Base-by-base conservation (phyloP, 2,797 vertebrate genomes). In the Podargus strigoides region DNA sequence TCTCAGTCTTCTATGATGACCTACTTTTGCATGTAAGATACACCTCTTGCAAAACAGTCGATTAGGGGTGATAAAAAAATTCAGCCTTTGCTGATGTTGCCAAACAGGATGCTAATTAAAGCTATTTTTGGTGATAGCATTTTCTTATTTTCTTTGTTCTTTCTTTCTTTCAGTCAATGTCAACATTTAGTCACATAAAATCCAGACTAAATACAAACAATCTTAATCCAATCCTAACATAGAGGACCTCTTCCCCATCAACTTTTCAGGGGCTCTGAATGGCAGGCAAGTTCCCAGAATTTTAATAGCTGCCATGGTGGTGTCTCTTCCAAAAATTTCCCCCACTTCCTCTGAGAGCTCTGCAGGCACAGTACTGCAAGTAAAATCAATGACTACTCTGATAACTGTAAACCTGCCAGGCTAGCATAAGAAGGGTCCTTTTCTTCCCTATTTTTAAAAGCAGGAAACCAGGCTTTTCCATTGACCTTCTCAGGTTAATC, bases 401-500 rank as follows among this genome's bases (percentile, higher is more conserved):
- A 53, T 80, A 87, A 78, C 15, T 84, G 27, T 60, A 84, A 91
- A 87, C 37, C 9, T 91, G 34, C 53, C 62, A 69, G 28, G 44
- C 7, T 9, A 85, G 27, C 23, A 74, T 21, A 68, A 22, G 28
- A 55, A 77, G 3, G 19, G 36, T 73, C 19, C 10, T 37, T 87
- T 72, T 30, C n/a, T 13, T 3, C 6, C 13, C 7, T 49, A 0
- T 50, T 60, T 89, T 78, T 36, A 87, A 89, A 83, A 80, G 44
- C 68, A 81, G 60, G 50, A 93, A 85, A 78, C 21, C 3, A 17
- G 66, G 22, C 3, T 83, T 89, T 88, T 81, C 39, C 4, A 2
- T 10, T 92, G 85, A 92, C 89, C 85, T 88, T 87, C 41, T 23
- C 17, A 86, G n/a, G 52, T 87, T 92, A 89, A 93, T 93, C 85